Percentiles rank a stretch among this genome's conserved stretches.
Evolutionary conservation across 2,113 vertebrate species (phyloP).

Genomic region (Regulus satrapa): DNA sequence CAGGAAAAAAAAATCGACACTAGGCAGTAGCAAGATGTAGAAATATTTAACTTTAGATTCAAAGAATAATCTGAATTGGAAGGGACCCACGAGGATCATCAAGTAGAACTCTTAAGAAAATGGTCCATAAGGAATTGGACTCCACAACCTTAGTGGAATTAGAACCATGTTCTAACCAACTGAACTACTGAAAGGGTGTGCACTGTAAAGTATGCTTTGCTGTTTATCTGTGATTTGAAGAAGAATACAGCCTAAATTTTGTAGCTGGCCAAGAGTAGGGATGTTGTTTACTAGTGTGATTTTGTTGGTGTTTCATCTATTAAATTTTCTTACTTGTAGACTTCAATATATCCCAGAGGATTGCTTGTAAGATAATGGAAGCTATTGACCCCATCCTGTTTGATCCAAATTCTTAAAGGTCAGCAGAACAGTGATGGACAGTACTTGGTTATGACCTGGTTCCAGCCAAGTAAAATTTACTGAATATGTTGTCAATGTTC

Average conservation of each 20-base stretch:
- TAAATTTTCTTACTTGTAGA: not conserved
- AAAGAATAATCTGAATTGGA: not conserved
- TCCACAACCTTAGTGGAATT: too few relatives aligned
- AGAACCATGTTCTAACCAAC: not conserved
- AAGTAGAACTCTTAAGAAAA: not conserved
- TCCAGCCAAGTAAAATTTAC: not conserved
- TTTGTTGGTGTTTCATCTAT: not conserved
- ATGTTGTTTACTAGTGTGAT: not conserved
- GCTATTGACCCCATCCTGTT: not conserved
- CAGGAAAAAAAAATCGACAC: not conserved
- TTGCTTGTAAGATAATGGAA: not conserved
- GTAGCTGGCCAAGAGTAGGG: not conserved
- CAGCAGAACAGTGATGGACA: not conserved
- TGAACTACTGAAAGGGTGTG: not conserved
- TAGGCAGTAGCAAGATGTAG: not conserved
- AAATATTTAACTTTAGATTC: not conserved
- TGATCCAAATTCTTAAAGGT: not conserved
- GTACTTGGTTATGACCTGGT: not conserved
- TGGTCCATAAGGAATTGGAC: rapidly evolving
- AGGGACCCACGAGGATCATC: not conserved
- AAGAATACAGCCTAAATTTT: not conserved
- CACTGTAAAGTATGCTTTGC: not conserved
- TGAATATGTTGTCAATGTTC: not conserved
- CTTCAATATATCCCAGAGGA: not conserved
- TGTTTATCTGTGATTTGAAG: not conserved